Evolutionary conservation across 2,888 invertebrate species (phyloP).

Genomic region (Neocrepidodera transversa): DNA sequence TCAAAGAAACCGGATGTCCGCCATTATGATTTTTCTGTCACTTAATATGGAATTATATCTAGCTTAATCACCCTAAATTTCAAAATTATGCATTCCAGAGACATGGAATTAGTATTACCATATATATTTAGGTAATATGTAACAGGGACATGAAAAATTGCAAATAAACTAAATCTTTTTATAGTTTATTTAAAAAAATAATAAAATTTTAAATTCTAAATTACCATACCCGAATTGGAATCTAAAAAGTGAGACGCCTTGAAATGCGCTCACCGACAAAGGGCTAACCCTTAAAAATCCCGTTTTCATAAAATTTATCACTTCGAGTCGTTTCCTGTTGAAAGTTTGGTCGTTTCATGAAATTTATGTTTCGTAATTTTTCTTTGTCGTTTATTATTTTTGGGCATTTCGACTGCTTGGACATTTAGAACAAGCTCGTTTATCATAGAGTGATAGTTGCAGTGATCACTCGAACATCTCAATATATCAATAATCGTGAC

Average conservation of each 20-base stretch:
- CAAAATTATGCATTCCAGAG: too few species aligned
- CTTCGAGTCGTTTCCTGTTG: conserved; percentile 11
- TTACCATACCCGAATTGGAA: neutral
- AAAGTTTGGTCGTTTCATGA: conserved; percentile 9
- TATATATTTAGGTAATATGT: too few species aligned
- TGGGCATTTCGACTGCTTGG: neutral
- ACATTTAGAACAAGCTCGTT: neutral
- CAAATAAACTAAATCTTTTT: too few species aligned
- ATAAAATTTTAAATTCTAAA: too few species aligned
- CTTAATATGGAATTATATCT: too few species aligned
- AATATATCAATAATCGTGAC: conserved; percentile 12
- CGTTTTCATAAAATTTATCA: conserved; percentile 2
- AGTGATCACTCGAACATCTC: neutral
- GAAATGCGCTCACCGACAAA: neutral
- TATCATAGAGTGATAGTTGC: conserved; percentile 8
- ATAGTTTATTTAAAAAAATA: too few species aligned
- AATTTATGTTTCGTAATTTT: conserved; percentile 14
- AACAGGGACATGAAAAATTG: too few species aligned
- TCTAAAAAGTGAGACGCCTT: neutral
- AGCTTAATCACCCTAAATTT: too few species aligned
- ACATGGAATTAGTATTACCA: too few species aligned
- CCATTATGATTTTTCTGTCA: too few species aligned
- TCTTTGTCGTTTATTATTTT: conserved; percentile 4
- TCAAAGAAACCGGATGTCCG: too few species aligned
- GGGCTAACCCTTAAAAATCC: conserved; percentile 1